A percentile compares a stretch with the other conserved stretches of the same genome.
Evolutionary conservation across 2,797 vertebrate species (phyloP).

Genomic region (Enteromius trimaculatus): DNA sequence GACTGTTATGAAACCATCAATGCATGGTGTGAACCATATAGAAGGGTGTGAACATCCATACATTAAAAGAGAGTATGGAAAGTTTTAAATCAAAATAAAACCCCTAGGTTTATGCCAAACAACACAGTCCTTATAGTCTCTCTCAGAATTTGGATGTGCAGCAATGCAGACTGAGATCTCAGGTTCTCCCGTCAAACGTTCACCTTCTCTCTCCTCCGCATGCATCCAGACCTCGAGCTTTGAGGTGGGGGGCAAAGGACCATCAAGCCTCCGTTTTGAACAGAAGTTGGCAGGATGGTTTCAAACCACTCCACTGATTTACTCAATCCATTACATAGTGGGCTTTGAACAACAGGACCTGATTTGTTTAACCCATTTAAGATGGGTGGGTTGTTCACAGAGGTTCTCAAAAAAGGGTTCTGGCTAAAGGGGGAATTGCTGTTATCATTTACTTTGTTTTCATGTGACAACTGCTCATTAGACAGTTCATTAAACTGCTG

Average conservation of each 20-base stretch:
- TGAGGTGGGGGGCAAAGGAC: conserved; percentile 92
- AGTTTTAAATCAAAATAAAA: background rate
- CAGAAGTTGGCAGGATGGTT: conserved; percentile 68
- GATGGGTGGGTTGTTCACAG: conserved; percentile 63
- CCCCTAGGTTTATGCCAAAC: background rate
- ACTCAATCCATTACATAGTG: conserved; percentile 21
- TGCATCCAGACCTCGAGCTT: conserved; percentile 89
- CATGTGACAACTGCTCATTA: conserved; percentile 81
- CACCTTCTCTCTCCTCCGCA: conserved; percentile 93
- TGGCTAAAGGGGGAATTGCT: conserved; percentile 78
- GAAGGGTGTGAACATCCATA: background rate
- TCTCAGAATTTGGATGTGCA: conserved; percentile 5
- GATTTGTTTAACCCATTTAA: conserved; percentile 9
- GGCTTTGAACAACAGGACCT: background rate
- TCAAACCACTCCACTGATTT: conserved; percentile 31
- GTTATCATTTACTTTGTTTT: conserved; percentile 70
- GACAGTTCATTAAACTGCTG: conserved; percentile 86
- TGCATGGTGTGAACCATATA: too few species aligned
- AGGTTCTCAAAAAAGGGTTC: conserved; percentile 81
- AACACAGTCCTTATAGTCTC: conserved; percentile 23
- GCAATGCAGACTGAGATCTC: background rate
- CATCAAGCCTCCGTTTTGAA: conserved; percentile 75
- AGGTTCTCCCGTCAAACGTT: conserved; percentile 62
- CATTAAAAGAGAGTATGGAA: background rate
- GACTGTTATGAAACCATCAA: background rate